Evolutionary conservation across 2,113 vertebrate species (phyloP), one percentile per base, ranked within the genome.

Genomic region (Crypturellus undulatus): DNA sequence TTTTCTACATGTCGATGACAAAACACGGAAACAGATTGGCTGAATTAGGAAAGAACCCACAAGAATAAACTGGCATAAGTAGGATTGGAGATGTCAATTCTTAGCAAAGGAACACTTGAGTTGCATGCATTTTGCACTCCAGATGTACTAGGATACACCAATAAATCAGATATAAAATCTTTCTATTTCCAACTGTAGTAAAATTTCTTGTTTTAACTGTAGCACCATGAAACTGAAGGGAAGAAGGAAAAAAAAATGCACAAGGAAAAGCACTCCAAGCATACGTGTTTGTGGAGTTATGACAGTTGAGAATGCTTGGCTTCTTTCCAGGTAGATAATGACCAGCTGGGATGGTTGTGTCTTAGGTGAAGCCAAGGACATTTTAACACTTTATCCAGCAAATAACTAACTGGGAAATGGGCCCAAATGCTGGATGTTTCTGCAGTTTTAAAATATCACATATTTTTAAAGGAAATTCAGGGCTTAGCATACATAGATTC

Each of bases 331-430:
- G 87, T 88, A 94, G 58, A 92, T 97, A 97, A 97, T 98, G 95
- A 98, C 96, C 96, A 98, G 90, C 96, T 97, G 97, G 92, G 93
- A 96, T 89, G 92, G 62, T 96, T 94, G 68, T 90, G 67, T 96
- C 72, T 97, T 97, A 97, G 97, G 96, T 97, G 94, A 97, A 96
- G 93, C 93, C 96, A 97, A 97, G 93, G 96, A 95, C 95, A 89
- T 94, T 97, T 90, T 96, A 95, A 64, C 83, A 92, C 73, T 96
- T 96, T 65, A 91, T 80, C 90, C 94, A 96, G 87, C 56, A 96
- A 97, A 90, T 96, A 97, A 97, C 97, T 96, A 97, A 81, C 84
- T 96, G 93, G 69, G 90, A 96, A 97, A 71, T 87, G 79, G 40
- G 49, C 78, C 90, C 93, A 88, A 92, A 89, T 95, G 67, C 91